Evolutionary conservation across 1,140 invertebrate species (phyloP).

Genomic region (Heliconius congener): DNA sequence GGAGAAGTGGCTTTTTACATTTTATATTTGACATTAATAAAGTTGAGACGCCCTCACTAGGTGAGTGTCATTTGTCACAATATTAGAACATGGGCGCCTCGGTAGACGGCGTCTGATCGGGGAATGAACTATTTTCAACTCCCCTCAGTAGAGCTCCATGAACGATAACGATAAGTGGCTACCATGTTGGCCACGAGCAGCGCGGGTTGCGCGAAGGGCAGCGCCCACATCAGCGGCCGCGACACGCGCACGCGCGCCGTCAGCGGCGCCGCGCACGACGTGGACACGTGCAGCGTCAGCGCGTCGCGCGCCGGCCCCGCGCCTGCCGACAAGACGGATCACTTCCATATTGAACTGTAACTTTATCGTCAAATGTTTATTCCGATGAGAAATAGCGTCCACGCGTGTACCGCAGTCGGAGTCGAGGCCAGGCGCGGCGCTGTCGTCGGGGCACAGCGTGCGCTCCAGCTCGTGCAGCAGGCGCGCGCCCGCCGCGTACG

Average conservation of each 20-base stretch:
- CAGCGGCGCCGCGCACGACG: slow-evolving; percentile 49
- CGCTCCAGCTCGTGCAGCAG: slow-evolving; percentile 58
- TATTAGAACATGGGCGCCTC: no score
- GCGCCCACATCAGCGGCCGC: slow-evolving; percentile 48
- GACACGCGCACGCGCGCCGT: slow-evolving; percentile 49
- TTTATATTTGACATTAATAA: no score
- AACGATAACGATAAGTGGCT: neutral
- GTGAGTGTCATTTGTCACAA: no score
- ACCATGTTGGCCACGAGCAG: slow-evolving; percentile 44
- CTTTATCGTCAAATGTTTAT: no score
- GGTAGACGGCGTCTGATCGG: no score
- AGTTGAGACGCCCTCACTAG: no score
- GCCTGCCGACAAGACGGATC: neutral
- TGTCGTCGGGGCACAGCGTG: slow-evolving; percentile 64
- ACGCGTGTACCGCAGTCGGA: slow-evolving; percentile 42
- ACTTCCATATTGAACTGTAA: no score
- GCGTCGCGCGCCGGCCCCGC: slow-evolving; percentile 30
- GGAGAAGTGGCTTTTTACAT: no score
- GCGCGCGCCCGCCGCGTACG: slow-evolving; percentile 46
- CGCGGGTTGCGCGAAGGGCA: slow-evolving; percentile 39
- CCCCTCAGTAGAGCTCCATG: no score
- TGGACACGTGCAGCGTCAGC: slow-evolving; percentile 60
- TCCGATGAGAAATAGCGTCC: no score
- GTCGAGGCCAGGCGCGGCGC: slow-evolving; percentile 28
- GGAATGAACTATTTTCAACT: no score